Percentiles rank a stretch among this genome's conserved stretches.
Evolutionary conservation across 2,797 vertebrate genomes (phyloP).

Genomic region (Xenentodon cancila): DNA sequence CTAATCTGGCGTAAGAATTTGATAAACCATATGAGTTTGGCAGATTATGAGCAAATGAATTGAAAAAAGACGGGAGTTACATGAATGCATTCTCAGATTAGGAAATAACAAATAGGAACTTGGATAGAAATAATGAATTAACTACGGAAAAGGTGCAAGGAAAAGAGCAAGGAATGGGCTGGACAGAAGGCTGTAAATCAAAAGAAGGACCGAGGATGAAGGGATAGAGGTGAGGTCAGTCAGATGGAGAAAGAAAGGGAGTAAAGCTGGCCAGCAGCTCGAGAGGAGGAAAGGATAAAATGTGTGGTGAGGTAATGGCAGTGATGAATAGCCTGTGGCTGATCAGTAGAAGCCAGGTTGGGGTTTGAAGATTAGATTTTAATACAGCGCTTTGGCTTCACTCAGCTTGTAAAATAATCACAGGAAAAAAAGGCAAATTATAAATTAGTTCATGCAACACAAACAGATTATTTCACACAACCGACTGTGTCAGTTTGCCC

Average conservation of each 20-base stretch:
- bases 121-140: constrained; percentile 68
- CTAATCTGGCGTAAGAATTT: constrained; percentile 4
- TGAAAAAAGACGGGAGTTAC: constrained; percentile 45
- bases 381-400: constrained; percentile 81
- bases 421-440: constrained; percentile 76
- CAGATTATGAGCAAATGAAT: constrained; percentile 37
- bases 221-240: constrained; percentile 75
- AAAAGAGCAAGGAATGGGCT: constrained; percentile 54
- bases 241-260: constrained; percentile 66
- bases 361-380: constrained; percentile 87
- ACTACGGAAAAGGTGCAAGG: constrained; percentile 59
- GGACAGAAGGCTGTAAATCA: constrained; percentile 75
- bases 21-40: too few species aligned
- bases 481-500: constrained; percentile 76
- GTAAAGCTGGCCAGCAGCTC: constrained; percentile 72
- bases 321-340: constrained; percentile 84
- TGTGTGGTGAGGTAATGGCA: constrained; percentile 84
- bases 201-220: constrained; percentile 64
- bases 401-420: constrained; percentile 78
- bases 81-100: constrained; percentile 53
- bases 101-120: constrained; percentile 45
- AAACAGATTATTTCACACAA: constrained; percentile 49
- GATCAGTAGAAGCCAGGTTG: constrained; percentile 83
- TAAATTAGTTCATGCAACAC: constrained; percentile 80
- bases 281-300: constrained; percentile 72